A percentile compares a stretch with the other conserved stretches of the same genome.
phyloP scores from a whole-genome alignment of 2,113 vertebrate genomes.

The Tenebrosternarchus preto region DNA sequence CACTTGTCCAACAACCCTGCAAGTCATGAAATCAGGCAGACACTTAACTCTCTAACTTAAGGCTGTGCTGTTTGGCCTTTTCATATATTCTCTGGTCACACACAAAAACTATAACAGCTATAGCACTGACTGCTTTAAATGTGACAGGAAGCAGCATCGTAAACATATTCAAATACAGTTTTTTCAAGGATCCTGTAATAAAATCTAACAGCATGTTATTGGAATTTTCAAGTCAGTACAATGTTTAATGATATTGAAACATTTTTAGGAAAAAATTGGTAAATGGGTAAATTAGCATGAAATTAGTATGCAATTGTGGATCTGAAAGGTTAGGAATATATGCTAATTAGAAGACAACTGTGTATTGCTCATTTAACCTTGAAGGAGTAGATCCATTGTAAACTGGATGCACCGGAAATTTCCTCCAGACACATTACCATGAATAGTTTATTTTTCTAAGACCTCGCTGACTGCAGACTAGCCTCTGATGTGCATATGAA shows the following conservation, averaged over 20 bases:
- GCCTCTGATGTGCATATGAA: too few species aligned
- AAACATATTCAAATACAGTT: neutral
- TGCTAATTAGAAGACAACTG: neutral
- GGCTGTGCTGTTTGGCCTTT: conserved; percentile 3
- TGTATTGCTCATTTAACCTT: neutral
- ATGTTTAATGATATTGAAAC: too few species aligned
- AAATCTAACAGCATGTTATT: neutral
- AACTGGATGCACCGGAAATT: too few species aligned
- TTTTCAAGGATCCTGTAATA: neutral
- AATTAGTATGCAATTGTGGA: neutral
- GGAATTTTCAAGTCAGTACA: neutral
- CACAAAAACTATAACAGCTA: neutral
- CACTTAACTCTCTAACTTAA: conserved; percentile 18
- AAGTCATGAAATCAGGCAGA: conserved; percentile 31
- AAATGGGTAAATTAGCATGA: too few species aligned
- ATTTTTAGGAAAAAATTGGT: too few species aligned
- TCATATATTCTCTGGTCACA: neutral
- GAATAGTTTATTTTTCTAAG: too few species aligned
- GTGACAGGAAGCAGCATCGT: neutral
- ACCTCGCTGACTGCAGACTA: too few species aligned
- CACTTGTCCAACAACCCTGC: conserved; percentile 36
- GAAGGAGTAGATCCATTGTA: neutral
- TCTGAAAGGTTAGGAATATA: neutral
- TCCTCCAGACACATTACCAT: too few species aligned
- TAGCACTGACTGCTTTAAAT: neutral